A percentile compares a stretch with the other conserved stretches of the same genome.
Evolutionary conservation across 2,888 invertebrate genomes (phyloP).

Genomic region (Listrodromus nycthemerus): DNA sequence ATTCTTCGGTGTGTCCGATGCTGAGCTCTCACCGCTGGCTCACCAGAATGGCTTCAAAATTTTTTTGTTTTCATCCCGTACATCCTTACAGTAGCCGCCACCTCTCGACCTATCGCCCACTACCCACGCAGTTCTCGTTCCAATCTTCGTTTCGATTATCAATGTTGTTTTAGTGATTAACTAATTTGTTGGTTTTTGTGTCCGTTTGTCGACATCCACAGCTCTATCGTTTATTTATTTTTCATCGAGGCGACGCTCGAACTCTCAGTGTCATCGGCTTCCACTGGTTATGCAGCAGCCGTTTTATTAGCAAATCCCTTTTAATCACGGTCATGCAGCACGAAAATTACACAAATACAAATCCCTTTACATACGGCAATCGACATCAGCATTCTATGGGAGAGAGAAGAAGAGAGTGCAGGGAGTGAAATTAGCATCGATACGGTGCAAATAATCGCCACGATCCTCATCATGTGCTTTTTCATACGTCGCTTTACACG

Average conservation of each 20-base stretch:
- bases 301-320: slow-evolving; percentile 13
- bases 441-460: slow-evolving; percentile 12
- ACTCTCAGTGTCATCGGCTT: slow-evolving; percentile 51
- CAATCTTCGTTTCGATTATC: slow-evolving; percentile 26
- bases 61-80: slow-evolving; percentile 29
- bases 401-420: not conserved
- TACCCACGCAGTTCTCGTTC: slow-evolving; percentile 10
- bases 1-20: slow-evolving; percentile 69
- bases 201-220: slow-evolving; percentile 6
- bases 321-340: slow-evolving; percentile 30
- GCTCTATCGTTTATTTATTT: slow-evolving; percentile 41
- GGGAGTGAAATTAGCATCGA: slow-evolving; percentile 11
- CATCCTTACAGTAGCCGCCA: not conserved
- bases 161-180: slow-evolving; percentile 9
- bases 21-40: slow-evolving; percentile 61
- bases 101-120: slow-evolving; percentile 14
- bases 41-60: slow-evolving; percentile 67
- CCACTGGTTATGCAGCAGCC: slow-evolving; percentile 7
- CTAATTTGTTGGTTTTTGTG: slow-evolving; percentile 18
- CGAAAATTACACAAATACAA: slow-evolving; percentile 16
- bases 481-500: slow-evolving; percentile 53
- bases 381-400: slow-evolving; percentile 1
- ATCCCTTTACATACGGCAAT: not conserved
- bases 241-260: slow-evolving; percentile 49
- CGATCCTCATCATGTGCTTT: slow-evolving; percentile 37